These are phyloP conservation scores for Archilochus colubris DNA, from an alignment of 2,113 vertebrate species.

Conservation along the genomic window DNA sequence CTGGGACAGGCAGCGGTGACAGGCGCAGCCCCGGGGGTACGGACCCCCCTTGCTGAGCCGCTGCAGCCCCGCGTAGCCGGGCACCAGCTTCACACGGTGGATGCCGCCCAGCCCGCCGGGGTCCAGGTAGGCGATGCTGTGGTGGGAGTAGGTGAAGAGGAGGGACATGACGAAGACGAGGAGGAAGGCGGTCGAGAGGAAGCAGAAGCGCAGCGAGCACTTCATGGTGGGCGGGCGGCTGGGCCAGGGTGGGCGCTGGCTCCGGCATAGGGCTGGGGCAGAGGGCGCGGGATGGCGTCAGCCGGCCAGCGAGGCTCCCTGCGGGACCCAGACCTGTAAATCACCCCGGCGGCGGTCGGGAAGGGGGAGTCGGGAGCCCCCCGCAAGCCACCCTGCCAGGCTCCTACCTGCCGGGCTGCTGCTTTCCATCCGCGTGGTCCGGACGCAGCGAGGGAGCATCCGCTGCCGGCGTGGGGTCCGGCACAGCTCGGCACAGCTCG, in stretches of 20 bases:
- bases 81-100: constrained; percentile 90
- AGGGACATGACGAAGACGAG: constrained; percentile 94
- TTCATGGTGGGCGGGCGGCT: constrained; percentile 75
- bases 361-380: accelerated
- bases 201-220: constrained; percentile 91
- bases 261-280: constrained; percentile 48
- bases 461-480: background rate
- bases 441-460: background rate
- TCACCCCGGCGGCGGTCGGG: accelerated
- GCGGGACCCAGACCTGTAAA: background rate
- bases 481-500: background rate
- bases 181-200: constrained; percentile 86
- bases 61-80: constrained; percentile 84
- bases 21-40: constrained; percentile 83
- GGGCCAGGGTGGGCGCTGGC: constrained; percentile 15
- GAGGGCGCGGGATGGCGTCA: constrained; percentile 29
- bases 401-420: constrained; percentile 15
- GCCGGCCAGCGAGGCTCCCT: constrained; percentile 47
- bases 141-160: constrained; percentile 93
- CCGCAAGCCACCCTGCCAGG: accelerated
- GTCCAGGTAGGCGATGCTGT: constrained; percentile 89
- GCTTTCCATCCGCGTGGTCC: constrained; percentile 42
- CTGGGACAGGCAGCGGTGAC: constrained; percentile 81
- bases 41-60: constrained; percentile 72
- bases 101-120: constrained; percentile 81